These are phyloP conservation scores for Heptranchias perlo DNA, from an alignment of 2,113 vertebrate genomes.

Conservation along the genomic window DNA sequence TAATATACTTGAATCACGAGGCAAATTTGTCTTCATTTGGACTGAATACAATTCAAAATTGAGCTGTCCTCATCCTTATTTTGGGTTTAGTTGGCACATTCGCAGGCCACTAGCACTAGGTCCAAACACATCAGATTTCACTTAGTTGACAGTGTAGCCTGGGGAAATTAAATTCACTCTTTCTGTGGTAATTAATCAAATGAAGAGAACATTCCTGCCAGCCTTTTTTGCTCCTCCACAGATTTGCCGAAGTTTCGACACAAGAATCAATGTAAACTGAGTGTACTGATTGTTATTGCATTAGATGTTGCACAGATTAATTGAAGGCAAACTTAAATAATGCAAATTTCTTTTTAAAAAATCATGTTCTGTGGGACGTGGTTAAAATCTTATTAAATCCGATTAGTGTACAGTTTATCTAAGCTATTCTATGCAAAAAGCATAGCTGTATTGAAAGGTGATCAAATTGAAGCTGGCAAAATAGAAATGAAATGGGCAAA, in stretches of 20 bases:
- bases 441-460: background rate
- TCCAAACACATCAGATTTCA: background rate
- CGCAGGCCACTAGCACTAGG: background rate
- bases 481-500: constrained; percentile 45
- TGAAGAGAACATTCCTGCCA: background rate
- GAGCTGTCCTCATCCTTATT: background rate
- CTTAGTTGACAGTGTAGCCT: background rate
- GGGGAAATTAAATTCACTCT: background rate
- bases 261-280: background rate
- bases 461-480: constrained; percentile 37
- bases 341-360: background rate
- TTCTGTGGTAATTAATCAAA: background rate
- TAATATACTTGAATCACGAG: background rate
- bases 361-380: background rate
- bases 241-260: background rate
- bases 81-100: background rate
- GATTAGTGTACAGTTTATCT: background rate
- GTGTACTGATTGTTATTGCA: background rate
- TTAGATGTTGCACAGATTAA: background rate
- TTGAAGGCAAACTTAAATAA: background rate
- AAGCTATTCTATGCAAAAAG: background rate
- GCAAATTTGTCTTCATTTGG: background rate
- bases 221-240: no score
- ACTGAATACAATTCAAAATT: background rate
- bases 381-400: background rate